Evolutionary conservation across 2,888 invertebrate species (phyloP), one percentile per base, ranked within the genome.

Genomic region (Orthosia cruda): DNA sequence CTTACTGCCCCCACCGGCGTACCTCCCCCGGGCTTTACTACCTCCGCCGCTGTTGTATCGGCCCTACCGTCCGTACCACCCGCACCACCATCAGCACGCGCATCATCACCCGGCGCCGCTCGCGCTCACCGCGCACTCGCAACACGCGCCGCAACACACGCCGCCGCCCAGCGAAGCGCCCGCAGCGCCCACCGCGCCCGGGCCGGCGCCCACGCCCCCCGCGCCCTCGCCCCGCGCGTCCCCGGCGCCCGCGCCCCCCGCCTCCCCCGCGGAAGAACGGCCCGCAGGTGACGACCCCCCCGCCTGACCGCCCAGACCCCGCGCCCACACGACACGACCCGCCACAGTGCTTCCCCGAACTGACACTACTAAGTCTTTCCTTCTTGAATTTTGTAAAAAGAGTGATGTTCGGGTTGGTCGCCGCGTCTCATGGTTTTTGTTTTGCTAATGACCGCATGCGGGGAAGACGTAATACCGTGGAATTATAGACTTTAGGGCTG

Each of bases 21-120:
- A 85, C 58, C 89, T 91, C 76, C 91, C 90, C 70, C 91, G 92
- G 50, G 88, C 90, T 58, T 87, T 93, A 70, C 92, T 91, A 74
- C 92, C 94, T 86, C 93, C 96, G 88, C 93, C 94, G 80, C 90
- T 89, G 84, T 93, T 90, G 86, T 95, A 91, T 94, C 88, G 93
- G 77, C 89, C 95, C 85, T 93, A 95, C 93, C 91, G 97, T 45
- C 90, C 92, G 81, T 91, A 61, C 68, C 63, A 55, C 40, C 71
- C 83, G 32, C 52, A n/a, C 49, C 70, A 83, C 0, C 40, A 40
- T 9, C 40, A 40, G 40, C 40, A 40, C 9, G 40, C 86, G 54
- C 76, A 72, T 76, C 81, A 58, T 32, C 59, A 20, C 7, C 26
- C 74, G 16, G 58, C 74, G 52, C 74, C 66, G 77, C 82, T 71